These are phyloP conservation scores for Atta cephalotes DNA, from an alignment of 1,140 invertebrate genomes.

Conservation along the genomic window DNA sequence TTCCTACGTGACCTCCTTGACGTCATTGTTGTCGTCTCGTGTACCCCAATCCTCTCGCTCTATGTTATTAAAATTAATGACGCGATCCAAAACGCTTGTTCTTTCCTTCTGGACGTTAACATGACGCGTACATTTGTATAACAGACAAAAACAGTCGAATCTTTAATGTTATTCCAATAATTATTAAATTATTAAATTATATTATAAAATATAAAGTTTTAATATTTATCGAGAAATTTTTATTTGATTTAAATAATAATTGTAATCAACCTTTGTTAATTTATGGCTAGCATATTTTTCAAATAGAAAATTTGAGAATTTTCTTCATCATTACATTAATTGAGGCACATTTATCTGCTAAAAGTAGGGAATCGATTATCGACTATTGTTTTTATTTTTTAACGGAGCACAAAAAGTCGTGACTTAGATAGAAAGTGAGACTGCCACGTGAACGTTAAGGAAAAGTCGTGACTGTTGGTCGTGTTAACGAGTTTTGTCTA, in stretches of 20 bases:
- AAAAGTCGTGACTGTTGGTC: conserved; percentile 44
- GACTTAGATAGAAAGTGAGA: background rate
- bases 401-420: background rate
- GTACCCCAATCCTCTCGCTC: conserved; percentile 26
- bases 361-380: background rate
- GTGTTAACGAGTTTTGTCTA: conserved; percentile 60
- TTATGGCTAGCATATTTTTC: background rate
- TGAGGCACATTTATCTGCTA: background rate
- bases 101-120: conserved; percentile 7
- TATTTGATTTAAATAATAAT: background rate
- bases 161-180: background rate
- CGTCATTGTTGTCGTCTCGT: background rate
- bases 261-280: background rate
- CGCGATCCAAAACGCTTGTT: conserved; percentile 30
- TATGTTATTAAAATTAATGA: conserved; percentile 56
- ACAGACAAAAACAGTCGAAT: conserved; percentile 5
- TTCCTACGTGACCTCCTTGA: conserved; percentile 50
- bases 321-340: background rate
- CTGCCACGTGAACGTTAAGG: background rate
- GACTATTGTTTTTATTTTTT: background rate
- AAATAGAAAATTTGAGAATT: background rate
- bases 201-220: background rate
- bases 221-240: conserved; percentile 8
- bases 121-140: conserved; percentile 21
- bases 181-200: background rate